Percentiles rank a stretch among this genome's conserved stretches.
Conservation (phyloP, 2,797 vertebrate genomes). For the Eulemur coronatus region DNA sequence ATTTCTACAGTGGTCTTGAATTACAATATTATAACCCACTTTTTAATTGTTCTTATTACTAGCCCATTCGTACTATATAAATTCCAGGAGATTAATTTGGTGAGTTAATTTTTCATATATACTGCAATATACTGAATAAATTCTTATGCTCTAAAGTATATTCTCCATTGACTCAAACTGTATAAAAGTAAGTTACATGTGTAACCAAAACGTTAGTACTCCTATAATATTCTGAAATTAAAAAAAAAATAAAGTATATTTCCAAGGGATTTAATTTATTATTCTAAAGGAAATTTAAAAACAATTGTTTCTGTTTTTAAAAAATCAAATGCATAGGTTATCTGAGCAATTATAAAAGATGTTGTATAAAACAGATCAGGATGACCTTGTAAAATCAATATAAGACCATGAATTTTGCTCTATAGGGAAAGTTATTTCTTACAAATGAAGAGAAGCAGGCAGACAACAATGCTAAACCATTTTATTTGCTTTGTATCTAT, state of each 20-base stretch:
- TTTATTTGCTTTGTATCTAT: background rate
- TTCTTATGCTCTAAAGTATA: background rate
- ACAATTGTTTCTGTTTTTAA: background rate
- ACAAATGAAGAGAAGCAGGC: background rate
- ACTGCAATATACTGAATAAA: background rate
- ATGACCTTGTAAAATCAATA: background rate
- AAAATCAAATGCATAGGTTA: background rate
- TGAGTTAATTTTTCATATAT: slow-evolving; percentile 13
- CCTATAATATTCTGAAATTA: no score
- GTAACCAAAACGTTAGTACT: no score
- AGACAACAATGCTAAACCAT: background rate
- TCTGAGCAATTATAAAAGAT: slow-evolving; percentile 3
- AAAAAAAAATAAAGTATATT: background rate
- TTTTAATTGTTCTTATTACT: slow-evolving; percentile 27
- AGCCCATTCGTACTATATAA: background rate
- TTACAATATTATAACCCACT: background rate
- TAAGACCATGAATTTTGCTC: background rate
- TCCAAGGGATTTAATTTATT: background rate
- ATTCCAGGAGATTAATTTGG: background rate
- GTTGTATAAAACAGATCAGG: background rate
- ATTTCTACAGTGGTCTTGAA: background rate
- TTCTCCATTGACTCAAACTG: background rate
- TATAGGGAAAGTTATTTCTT: background rate
- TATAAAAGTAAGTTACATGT: no score
- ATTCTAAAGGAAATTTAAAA: slow-evolving; percentile 20